These are phyloP conservation scores for Biston betularia DNA, from an alignment of 2,888 invertebrate species.

Conservation along the genomic window DNA sequence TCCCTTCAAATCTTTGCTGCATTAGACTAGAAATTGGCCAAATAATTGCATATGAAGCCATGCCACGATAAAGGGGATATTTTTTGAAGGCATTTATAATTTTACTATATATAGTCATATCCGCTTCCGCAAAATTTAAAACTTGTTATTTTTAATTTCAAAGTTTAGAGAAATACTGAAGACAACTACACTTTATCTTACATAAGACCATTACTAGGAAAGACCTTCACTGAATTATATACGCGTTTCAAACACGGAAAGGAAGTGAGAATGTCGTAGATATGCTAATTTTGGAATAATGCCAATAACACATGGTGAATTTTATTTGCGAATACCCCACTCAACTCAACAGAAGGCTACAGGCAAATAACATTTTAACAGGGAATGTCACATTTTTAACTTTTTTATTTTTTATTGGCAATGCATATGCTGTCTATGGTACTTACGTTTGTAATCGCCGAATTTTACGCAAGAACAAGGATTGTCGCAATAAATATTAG, in stretches of 20 bases:
- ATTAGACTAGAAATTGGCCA: slow-evolving; percentile 91
- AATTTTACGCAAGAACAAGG: too few relatives aligned
- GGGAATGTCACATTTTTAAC: not conserved
- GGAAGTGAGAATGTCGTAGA: slow-evolving; percentile 41
- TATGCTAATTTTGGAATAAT: slow-evolving; percentile 52
- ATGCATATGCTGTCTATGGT: not conserved
- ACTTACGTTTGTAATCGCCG: not conserved
- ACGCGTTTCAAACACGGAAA: slow-evolving; percentile 34
- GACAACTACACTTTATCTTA: slow-evolving; percentile 33
- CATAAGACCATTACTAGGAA: slow-evolving; percentile 50
- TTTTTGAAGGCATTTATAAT: slow-evolving; percentile 64
- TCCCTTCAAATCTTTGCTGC: slow-evolving; percentile 90
- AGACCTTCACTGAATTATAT: slow-evolving; percentile 39
- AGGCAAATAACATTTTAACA: not conserved
- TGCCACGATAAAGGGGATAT: slow-evolving; percentile 85
- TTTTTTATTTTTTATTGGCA: not conserved
- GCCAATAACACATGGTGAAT: slow-evolving; percentile 44
- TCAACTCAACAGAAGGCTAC: not conserved
- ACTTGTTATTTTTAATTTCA: not conserved
- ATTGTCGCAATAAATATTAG: too few relatives aligned
- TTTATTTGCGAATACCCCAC: not conserved
- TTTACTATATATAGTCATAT: slow-evolving; percentile 71
- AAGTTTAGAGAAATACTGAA: slow-evolving; percentile 1
- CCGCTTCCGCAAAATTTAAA: slow-evolving; percentile 21
- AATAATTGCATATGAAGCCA: slow-evolving; percentile 89